Base-by-base conservation (phyloP, 2,888 invertebrate genomes). In the Trachelus troglodyta region DNA sequence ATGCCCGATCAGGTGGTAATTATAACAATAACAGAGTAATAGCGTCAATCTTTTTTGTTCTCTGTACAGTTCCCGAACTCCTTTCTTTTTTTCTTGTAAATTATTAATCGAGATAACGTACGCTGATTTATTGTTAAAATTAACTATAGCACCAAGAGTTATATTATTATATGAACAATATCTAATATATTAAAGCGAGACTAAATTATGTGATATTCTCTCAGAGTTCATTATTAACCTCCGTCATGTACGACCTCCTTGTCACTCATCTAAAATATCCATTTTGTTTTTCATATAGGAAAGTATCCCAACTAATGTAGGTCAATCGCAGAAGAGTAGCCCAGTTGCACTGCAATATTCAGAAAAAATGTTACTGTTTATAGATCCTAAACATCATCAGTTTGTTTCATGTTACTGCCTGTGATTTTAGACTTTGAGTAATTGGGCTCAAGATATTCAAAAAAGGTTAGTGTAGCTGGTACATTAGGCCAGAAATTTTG, bases 151-250 rank as follows among this genome's bases (percentile, higher is more conserved):
- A 84, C 80, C 56, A 83, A 85, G 84, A 87, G 83, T 84, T 83
- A 86, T 87, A 87, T 23, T 88, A 85, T 85, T 88, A 85, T 85
- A 86, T 80, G 84, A 88, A 88, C 83, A 83, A 86, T 85, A 81
- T 86, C 85, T 88, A 88, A 88, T 88, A 88, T 88, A 88, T 88
- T 88, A 85, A 87, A 88, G 81, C 82, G 81, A 85, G 77, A 86
- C 82, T 78, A 87, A 87, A 86, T 86, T 86, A 87, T 86, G 83
- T 83, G 82, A 84, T 85, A 83, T 71, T 71, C 31, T 31, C 1
- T 71, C 71, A 30, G 71, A 33, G 12, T 33, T 71, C 6, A 6
- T 34, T 34, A 31, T 71, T 71, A 31, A 33, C 71, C 71, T 15
- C 3, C 31, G 12, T 56, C 23, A 56, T 56, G 23, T 23, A 56